A percentile compares a stretch with the other conserved stretches of the same genome.
Evolutionary conservation across 2,888 invertebrate genomes (phyloP).

Genomic region (Scaptomyza cyrtandrae): DNA sequence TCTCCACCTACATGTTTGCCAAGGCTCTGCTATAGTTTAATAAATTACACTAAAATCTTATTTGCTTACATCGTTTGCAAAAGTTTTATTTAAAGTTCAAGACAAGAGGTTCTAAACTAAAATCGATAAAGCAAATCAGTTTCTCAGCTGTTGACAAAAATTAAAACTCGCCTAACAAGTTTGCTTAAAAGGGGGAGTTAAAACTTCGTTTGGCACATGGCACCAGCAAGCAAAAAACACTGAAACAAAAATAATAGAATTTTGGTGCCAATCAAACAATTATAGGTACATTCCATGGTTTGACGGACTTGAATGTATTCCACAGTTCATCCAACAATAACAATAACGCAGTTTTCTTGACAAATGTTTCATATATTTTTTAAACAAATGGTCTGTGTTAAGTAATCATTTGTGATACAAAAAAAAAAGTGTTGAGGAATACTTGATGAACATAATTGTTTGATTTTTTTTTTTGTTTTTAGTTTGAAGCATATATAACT

Average conservation of each 20-base stretch:
- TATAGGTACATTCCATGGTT: no score
- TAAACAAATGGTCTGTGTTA: constrained; percentile 60
- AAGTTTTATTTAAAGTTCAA: no score
- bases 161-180: no score
- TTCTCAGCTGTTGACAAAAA: no score
- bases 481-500: constrained; percentile 9
- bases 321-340: background rate
- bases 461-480: constrained; percentile 7
- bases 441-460: constrained; percentile 49
- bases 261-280: no score
- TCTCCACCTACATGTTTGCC: background rate
- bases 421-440: constrained; percentile 44
- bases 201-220: no score
- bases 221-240: no score
- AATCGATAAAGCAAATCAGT: no score
- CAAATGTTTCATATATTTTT: constrained; percentile 50
- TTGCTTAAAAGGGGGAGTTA: no score
- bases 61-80: background rate
- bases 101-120: no score
- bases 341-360: constrained; percentile 17
- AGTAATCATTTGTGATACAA: constrained; percentile 59
- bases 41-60: background rate
- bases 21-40: background rate
- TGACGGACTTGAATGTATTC: no score
- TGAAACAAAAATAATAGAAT: no score